Conservation (phyloP, 2,797 vertebrate genomes). For the Melanotaenia maccullochi region DNA sequence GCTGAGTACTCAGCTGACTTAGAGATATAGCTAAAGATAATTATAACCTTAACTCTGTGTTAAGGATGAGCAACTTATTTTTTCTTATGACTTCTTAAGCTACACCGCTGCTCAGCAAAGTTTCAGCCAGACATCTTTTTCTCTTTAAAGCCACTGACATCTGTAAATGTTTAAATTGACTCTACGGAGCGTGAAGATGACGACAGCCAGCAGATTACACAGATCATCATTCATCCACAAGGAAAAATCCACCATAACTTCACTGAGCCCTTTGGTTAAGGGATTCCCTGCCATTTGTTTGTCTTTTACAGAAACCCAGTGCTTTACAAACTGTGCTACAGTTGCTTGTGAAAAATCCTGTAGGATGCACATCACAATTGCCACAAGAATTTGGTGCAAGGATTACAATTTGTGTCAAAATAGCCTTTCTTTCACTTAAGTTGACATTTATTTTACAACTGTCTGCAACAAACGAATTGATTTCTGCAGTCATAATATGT, state of each 20-base stretch:
- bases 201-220: conserved; percentile 46
- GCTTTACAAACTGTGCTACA: not conserved
- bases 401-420: not conserved
- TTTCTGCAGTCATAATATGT: not conserved
- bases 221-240: conserved; percentile 32
- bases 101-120: not conserved
- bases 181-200: conserved; percentile 31
- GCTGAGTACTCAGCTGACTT: not conserved
- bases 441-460: not conserved
- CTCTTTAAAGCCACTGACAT: conserved; percentile 45
- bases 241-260: conserved; percentile 24
- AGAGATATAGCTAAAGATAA: not conserved
- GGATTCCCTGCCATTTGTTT: conserved; percentile 28
- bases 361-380: not conserved
- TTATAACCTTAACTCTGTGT: not conserved
- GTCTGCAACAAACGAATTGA: not conserved
- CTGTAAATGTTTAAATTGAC: conserved; percentile 59
- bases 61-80: not conserved
- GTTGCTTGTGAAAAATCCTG: conserved; percentile 1
- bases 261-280: conserved; percentile 11
- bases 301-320: conserved; percentile 16
- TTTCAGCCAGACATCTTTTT: conserved; percentile 39
- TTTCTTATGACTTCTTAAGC: not conserved
- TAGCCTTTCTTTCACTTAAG: not conserved
- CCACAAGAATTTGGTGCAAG: not conserved